A percentile compares a stretch with the other conserved stretches of the same genome.
phyloP scores from a whole-genome alignment of 1,140 invertebrate genomes.

The Atta texana region DNA sequence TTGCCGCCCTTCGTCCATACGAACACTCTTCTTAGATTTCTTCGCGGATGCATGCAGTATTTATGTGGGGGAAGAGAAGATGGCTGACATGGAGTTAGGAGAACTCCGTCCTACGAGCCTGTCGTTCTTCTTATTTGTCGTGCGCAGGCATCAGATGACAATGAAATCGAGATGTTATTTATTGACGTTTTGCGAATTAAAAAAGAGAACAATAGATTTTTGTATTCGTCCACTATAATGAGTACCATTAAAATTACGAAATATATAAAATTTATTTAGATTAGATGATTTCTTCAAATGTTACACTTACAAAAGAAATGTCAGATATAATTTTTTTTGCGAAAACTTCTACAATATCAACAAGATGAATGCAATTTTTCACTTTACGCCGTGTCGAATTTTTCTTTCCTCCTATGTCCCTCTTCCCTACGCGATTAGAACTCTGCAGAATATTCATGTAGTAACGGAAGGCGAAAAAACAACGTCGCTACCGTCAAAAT shows the following conservation, averaged over 20 bases:
- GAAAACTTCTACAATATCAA: not conserved
- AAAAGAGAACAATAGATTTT: not conserved
- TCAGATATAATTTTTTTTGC: not conserved
- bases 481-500: constrained; percentile 66
- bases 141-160: not conserved
- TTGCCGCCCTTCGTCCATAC: constrained; percentile 35
- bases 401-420: constrained; percentile 29
- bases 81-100: constrained; percentile 34
- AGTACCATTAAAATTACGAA: not conserved
- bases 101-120: not conserved
- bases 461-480: constrained; percentile 60
- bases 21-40: constrained; percentile 50
- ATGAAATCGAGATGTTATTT: not conserved
- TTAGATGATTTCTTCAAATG: not conserved
- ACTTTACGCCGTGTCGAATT: constrained; percentile 10
- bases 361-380: constrained; percentile 12
- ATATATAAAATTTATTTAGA: not conserved
- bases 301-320: not conserved
- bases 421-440: constrained; percentile 46
- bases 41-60: constrained; percentile 47
- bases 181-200: not conserved
- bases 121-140: not conserved
- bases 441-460: constrained; percentile 68
- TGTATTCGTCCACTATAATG: not conserved
- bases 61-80: constrained; percentile 42